Percentiles rank a stretch among this genome's conserved stretches.
Evolutionary conservation across 1,140 invertebrate species (phyloP).

Genomic region (Sarcophaga peregrina): DNA sequence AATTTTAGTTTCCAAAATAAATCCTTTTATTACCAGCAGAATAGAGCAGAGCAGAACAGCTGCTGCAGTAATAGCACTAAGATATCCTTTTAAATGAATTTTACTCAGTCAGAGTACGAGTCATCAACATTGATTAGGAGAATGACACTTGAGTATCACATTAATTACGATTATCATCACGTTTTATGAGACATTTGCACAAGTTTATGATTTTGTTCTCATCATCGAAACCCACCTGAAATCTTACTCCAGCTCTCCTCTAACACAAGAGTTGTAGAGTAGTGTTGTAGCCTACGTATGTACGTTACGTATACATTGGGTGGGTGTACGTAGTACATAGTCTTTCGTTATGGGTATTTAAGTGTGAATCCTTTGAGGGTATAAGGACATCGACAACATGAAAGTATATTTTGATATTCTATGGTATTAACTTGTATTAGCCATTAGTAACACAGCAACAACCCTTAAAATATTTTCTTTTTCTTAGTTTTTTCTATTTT

Average conservation of each 20-base stretch:
- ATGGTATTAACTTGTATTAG: conserved; percentile 40
- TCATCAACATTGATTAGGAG: conserved; percentile 38
- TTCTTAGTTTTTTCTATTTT: neutral
- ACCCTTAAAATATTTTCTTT: conserved; percentile 30
- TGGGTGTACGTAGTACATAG: neutral
- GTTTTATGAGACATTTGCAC: conserved; percentile 47
- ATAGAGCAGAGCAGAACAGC: no score
- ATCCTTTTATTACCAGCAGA: conserved; percentile 30
- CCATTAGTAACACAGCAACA: conserved; percentile 1
- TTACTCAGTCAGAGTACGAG: conserved; percentile 21
- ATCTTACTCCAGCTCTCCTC: neutral
- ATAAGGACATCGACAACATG: neutral
- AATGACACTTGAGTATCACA: conserved; percentile 42
- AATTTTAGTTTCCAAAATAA: conserved; percentile 29
- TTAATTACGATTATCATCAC: conserved; percentile 48
- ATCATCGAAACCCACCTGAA: neutral
- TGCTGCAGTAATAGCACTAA: no score
- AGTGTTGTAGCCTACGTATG: neutral
- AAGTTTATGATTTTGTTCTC: conserved; percentile 42
- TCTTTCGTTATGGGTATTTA: neutral
- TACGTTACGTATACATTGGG: no score
- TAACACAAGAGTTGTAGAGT: no score
- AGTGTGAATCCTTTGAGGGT: neutral
- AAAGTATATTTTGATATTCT: neutral
- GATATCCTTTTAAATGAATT: conserved; percentile 30